Conservation (phyloP, 1,140 invertebrate species). For the Procambarus virginalis region DNA sequence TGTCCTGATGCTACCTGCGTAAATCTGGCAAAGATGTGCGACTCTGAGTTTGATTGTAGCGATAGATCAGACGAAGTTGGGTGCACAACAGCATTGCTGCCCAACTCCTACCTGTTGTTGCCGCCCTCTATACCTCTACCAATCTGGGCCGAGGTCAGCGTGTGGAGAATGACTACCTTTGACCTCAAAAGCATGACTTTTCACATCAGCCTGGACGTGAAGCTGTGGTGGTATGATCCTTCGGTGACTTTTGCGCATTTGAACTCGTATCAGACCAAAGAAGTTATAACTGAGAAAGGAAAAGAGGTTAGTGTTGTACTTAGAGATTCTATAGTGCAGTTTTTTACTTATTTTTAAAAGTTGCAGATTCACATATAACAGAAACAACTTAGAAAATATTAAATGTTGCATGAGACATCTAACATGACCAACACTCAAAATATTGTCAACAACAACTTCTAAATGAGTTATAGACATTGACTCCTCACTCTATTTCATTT, state of each 20-base stretch:
- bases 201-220: slow-evolving; percentile 1
- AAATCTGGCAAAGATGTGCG: slow-evolving; percentile 19
- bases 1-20: slow-evolving; percentile 42
- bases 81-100: slow-evolving; percentile 29
- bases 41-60: slow-evolving; percentile 28
- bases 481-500: no score
- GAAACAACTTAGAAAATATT: no score
- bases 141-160: neutral
- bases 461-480: no score
- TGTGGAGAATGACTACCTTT: slow-evolving; percentile 1
- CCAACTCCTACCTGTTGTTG: slow-evolving; percentile 4
- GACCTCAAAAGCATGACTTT: slow-evolving; percentile 37
- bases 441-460: no score
- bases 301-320: slow-evolving; percentile 16
- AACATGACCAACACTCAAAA: no score
- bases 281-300: neutral
- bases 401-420: no score
- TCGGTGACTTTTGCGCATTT: slow-evolving; percentile 30
- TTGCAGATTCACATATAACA: no score
- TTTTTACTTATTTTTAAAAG: no score
- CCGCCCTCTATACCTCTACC: slow-evolving; percentile 12
- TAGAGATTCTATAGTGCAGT: no score
- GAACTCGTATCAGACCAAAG: neutral
- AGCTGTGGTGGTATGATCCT: slow-evolving; percentile 17
- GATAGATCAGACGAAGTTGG: slow-evolving; percentile 32